Evolutionary conservation across 2,888 invertebrate species (phyloP).

Genomic region (Drosophila mimetica): DNA sequence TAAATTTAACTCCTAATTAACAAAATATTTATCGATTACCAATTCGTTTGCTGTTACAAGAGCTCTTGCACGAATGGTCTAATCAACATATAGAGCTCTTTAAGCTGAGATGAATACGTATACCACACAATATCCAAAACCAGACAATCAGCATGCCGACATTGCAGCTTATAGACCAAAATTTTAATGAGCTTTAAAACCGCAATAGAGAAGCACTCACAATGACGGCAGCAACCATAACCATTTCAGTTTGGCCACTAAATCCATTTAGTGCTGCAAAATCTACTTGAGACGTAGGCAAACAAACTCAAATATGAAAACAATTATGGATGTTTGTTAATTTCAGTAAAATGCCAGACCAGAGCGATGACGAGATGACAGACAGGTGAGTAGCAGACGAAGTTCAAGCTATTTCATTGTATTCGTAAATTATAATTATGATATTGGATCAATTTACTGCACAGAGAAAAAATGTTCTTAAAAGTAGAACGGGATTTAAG

Average conservation of each 20-base stretch:
- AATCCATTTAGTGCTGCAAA: conserved; percentile 21
- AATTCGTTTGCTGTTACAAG: not conserved
- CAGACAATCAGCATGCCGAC: not conserved
- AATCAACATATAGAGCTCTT: not conserved
- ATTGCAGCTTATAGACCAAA: conserved; percentile 18
- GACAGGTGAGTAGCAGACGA: conserved; percentile 2
- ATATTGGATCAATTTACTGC: conserved; percentile 25
- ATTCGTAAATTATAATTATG: conserved; percentile 48
- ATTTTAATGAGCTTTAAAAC: conserved; percentile 48
- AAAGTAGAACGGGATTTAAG: too few relatives aligned
- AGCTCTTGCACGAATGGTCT: not conserved
- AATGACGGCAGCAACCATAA: not conserved
- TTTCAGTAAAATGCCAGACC: conserved; percentile 15
- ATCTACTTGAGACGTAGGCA: conserved; percentile 39
- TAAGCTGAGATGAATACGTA: not conserved
- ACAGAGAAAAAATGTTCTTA: too few relatives aligned
- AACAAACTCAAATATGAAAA: conserved; percentile 39
- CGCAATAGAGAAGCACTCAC: conserved; percentile 17
- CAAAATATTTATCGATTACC: not conserved
- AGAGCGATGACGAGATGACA: conserved; percentile 1
- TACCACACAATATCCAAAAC: not conserved
- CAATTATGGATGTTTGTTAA: conserved; percentile 53
- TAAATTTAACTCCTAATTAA: not conserved
- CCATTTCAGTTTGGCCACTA: conserved; percentile 17
- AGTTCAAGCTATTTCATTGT: conserved; percentile 1